Evolutionary conservation across 2,797 vertebrate species (phyloP), one percentile per base, ranked within the genome.

Genomic region (Antrozous pallidus): DNA sequence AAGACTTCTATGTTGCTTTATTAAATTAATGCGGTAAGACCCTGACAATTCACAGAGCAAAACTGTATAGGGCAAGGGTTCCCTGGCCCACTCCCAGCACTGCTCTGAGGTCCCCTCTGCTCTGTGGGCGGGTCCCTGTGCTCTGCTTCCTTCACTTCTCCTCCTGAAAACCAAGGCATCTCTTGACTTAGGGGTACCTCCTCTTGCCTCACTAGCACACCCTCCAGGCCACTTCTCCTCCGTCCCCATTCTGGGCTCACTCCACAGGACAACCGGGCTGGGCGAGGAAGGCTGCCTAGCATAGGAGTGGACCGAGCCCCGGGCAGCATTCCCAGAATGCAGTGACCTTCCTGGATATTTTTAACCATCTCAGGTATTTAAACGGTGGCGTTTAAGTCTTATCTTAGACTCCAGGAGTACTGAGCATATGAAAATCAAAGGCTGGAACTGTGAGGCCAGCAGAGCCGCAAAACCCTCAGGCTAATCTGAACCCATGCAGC

Each of bases 251-350:
- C 45, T 11, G 5, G 4, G 79, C 31, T 67, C 28, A 0, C 45
- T 58, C 38, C 31, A n/a, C 1, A 3, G 22, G 70, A 45, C 31
- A 8, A 22, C 9, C 10, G 0, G 4, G 9, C 58, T 1, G 9
- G 11, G 70, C 36, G 47, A 70, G 38, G 61, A n/a, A 10, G 22
- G 14, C 31, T 9, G 61, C 36, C 42, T 5, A n/a, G 14, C 2
- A 0, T 88, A 7, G 4, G 56, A 7, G 3, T 2, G 65, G 83
- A n/a, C 6, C 4, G 17, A 82, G 20, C 63, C 74, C 22, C 3
- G n/a, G 16, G 11, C 20, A 5, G 70, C 36, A 8, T 38, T 79
- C 58, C 65, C 49, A 13, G 70, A 75, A 69, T 11, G 47, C 22
- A 51, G 22, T 28, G 58, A 11, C 67, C 63, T n/a, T 90, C 65